Percentiles rank a stretch among this genome's conserved stretches.
These are phyloP conservation scores for Lithophane semibrunnea DNA, from an alignment of 2,888 invertebrate genomes.

Conservation along the genomic window DNA sequence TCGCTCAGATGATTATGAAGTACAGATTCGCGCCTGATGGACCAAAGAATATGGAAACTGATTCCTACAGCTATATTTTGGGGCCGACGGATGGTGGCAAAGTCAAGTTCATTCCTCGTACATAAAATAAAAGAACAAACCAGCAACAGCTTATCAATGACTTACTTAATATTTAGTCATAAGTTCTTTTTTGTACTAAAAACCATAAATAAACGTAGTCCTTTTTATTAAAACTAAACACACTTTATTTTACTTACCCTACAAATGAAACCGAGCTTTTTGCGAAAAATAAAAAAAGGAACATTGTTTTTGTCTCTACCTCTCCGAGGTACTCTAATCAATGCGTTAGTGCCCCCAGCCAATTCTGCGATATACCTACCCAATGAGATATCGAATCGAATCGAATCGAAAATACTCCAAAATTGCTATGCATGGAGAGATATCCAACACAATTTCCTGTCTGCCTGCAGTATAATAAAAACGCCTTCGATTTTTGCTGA, in stretches of 20 bases:
- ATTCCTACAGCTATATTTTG: conserved; percentile 77
- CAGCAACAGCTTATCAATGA: too few species aligned
- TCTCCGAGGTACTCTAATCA: conserved; percentile 14
- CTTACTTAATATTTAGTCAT: not conserved
- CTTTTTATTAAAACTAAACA: not conserved
- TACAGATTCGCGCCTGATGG: conserved; percentile 73
- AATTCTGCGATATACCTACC: conserved; percentile 10
- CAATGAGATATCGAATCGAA: not conserved
- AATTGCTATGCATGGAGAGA: conserved; percentile 13
- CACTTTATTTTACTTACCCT: not conserved
- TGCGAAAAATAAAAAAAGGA: not conserved
- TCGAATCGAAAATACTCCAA: conserved; percentile 18
- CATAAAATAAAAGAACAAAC: conserved; percentile 15
- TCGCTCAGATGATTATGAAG: conserved; percentile 77
- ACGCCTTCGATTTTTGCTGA: conserved; percentile 6
- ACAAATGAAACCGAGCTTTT: not conserved
- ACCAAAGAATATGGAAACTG: conserved; percentile 69
- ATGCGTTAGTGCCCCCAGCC: not conserved
- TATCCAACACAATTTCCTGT: conserved; percentile 26
- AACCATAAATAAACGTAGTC: not conserved
- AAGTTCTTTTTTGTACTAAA: not conserved
- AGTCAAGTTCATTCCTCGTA: conserved; percentile 76
- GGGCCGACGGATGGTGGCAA: conserved; percentile 74
- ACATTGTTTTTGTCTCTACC: conserved; percentile 3
- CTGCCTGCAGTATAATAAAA: conserved; percentile 8